phyloP scores from a whole-genome alignment of 2,888 invertebrate genomes.

The Eulithis testata region DNA sequence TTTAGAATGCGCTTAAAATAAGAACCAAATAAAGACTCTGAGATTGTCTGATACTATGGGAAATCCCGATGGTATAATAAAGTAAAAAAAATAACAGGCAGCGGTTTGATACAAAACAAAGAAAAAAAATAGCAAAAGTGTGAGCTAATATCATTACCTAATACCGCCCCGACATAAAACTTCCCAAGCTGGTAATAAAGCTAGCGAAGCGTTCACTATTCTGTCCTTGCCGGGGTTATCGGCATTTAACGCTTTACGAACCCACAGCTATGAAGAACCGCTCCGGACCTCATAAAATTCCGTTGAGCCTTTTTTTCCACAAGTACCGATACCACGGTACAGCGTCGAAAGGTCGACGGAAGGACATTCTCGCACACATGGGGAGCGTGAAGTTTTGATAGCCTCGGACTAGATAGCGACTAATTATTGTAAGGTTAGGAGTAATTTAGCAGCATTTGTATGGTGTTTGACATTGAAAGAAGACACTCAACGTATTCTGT shows the following conservation, averaged over 20 bases:
- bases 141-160: background rate
- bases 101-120: too few relatives aligned
- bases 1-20: background rate
- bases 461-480: constrained; percentile 40
- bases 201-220: constrained; percentile 62
- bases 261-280: constrained; percentile 79
- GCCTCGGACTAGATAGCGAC: constrained; percentile 34
- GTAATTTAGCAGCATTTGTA: constrained; percentile 4
- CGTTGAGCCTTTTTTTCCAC: constrained; percentile 78
- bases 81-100: too few relatives aligned
- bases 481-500: constrained; percentile 53
- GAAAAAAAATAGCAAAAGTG: background rate
- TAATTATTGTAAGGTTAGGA: constrained; percentile 17
- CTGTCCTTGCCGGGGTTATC: constrained; percentile 82
- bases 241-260: constrained; percentile 81
- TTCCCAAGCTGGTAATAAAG: constrained; percentile 50
- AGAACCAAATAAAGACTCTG: too few relatives aligned
- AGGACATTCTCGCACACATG: constrained; percentile 76
- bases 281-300: constrained; percentile 77
- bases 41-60: too few relatives aligned
- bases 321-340: constrained; percentile 78
- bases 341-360: constrained; percentile 73
- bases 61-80: too few relatives aligned
- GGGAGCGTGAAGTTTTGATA: constrained; percentile 45
- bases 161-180: constrained; percentile 9